These are phyloP conservation scores for Anguilla rostrata DNA, from an alignment of 2,113 vertebrate species.

Conservation along the genomic window DNA sequence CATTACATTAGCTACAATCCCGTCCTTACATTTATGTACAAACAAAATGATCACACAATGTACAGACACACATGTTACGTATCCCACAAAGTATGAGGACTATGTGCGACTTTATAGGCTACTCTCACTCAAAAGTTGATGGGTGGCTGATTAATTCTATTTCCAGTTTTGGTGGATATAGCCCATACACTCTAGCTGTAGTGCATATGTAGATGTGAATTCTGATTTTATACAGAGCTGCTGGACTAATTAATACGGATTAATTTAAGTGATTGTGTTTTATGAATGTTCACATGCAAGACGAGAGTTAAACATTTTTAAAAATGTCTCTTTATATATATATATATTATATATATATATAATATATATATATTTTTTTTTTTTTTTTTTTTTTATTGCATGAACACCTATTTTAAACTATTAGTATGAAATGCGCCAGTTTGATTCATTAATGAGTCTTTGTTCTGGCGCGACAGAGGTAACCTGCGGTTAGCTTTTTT, in stretches of 20 bases:
- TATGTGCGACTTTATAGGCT: not conserved
- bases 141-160: not conserved
- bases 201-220: not conserved
- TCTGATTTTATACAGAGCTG: not conserved
- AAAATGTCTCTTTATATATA: too few relatives aligned
- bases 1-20: not conserved
- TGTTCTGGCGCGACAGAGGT: constrained; percentile 28
- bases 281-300: not conserved
- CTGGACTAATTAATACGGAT: not conserved
- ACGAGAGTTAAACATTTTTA: not conserved
- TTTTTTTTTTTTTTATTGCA: not conserved
- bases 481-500: not conserved
- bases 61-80: not conserved
- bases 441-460: constrained; percentile 38
- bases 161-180: not conserved
- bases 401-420: constrained; percentile 47
- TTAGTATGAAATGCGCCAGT: constrained; percentile 44
- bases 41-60: not conserved
- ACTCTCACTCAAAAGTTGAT: not conserved
- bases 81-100: not conserved
- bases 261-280: not conserved
- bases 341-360: too few relatives aligned
- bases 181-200: not conserved
- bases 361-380: not conserved
- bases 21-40: constrained; percentile 6